These are phyloP conservation scores for Protobothrops mucrosquamatus DNA, from an alignment of 2,113 vertebrate genomes.

Conservation along the genomic window DNA sequence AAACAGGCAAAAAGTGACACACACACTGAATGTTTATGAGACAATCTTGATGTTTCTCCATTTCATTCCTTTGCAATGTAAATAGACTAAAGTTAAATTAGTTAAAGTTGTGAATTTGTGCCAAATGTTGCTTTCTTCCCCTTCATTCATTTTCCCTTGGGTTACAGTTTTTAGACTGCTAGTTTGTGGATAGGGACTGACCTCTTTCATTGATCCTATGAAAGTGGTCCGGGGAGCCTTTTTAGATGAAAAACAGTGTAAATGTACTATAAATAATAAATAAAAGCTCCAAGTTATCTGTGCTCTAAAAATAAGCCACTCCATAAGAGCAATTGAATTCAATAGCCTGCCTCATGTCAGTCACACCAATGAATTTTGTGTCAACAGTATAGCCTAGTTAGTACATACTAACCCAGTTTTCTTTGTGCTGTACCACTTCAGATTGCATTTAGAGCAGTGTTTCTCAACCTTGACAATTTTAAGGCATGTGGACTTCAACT, in stretches of 20 bases:
- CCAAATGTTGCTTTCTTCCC: not conserved
- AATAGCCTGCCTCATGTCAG: not conserved
- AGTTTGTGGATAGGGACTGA: not conserved
- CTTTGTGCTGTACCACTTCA: not conserved
- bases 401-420: not conserved
- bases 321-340: not conserved
- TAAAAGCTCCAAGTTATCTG: not conserved
- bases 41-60: not conserved
- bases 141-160: not conserved
- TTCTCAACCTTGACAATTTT: too few relatives aligned
- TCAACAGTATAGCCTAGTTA: not conserved
- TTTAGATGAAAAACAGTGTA: not conserved
- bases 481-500: too few relatives aligned
- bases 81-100: not conserved
- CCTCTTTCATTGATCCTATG: not conserved
- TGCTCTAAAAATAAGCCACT: not conserved
- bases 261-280: not conserved
- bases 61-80: not conserved
- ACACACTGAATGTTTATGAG: not conserved
- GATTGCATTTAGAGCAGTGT: not conserved
- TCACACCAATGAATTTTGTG: not conserved
- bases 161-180: not conserved
- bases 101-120: not conserved
- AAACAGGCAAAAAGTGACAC: not conserved
- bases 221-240: not conserved